phyloP scores from a whole-genome alignment of 1,140 invertebrate species.

The Nymphalis io region DNA sequence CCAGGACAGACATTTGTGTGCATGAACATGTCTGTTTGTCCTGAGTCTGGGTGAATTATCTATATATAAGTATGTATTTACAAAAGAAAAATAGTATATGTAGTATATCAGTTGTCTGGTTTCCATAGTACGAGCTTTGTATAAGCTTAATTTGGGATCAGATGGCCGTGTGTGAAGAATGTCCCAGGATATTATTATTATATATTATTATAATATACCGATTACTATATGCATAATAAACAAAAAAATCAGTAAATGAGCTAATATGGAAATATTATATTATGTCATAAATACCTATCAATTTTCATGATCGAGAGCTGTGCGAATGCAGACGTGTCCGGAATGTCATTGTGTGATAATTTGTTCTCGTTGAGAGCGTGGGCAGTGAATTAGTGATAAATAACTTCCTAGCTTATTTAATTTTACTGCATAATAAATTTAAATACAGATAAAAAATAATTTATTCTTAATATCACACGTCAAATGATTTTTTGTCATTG shows the following conservation, averaged over 20 bases:
- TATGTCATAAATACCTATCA: constrained; percentile 16
- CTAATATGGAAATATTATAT: neutral
- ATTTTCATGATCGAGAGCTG: constrained; percentile 15
- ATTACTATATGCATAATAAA: neutral
- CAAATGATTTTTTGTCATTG: neutral
- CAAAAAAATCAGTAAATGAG: neutral
- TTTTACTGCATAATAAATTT: constrained; percentile 17
- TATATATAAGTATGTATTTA: too few relatives aligned
- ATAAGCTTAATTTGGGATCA: too few relatives aligned
- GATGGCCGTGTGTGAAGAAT: too few relatives aligned
- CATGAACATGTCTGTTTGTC: too few relatives aligned
- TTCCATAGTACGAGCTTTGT: too few relatives aligned
- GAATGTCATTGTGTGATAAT: constrained; percentile 57
- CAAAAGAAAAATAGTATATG: too few relatives aligned
- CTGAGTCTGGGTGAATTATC: too few relatives aligned
- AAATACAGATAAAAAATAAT: constrained; percentile 9
- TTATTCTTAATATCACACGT: neutral
- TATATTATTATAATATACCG: neutral
- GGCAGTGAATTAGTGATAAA: constrained; percentile 41
- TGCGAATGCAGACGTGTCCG: constrained; percentile 31
- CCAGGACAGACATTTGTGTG: too few relatives aligned
- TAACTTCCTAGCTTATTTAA: constrained; percentile 35
- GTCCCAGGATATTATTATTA: too few relatives aligned
- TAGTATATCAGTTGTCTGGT: too few relatives aligned
- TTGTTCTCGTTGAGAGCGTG: constrained; percentile 36